phyloP scores from a whole-genome alignment of 2,113 vertebrate species.

The Amphilophus citrinellus region DNA sequence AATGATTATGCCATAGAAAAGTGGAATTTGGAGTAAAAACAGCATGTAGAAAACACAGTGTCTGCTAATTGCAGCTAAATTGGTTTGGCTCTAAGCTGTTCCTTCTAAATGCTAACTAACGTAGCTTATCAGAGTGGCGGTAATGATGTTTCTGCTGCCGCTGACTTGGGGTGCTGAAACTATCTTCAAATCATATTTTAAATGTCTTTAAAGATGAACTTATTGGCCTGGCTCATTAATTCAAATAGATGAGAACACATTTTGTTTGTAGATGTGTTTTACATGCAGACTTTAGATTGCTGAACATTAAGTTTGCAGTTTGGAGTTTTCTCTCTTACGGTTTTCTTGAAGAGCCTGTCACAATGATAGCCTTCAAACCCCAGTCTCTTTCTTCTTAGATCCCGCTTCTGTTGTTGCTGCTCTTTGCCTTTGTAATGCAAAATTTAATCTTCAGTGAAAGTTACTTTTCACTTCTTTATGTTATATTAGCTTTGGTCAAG shows the following conservation, averaged over 20 bases:
- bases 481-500: slow-evolving; percentile 30
- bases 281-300: rapidly evolving
- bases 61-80: slow-evolving; percentile 7
- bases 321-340: not conserved
- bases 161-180: not conserved
- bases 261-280: not conserved
- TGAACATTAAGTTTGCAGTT: not conserved
- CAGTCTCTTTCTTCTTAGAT: not conserved
- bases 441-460: not conserved
- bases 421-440: not conserved
- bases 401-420: not conserved
- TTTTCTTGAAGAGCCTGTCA: not conserved
- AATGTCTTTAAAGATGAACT: slow-evolving; percentile 1
- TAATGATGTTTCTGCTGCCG: not conserved
- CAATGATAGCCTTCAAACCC: not conserved
- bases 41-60: not conserved
- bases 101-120: not conserved
- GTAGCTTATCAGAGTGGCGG: not conserved
- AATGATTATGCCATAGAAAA: not conserved
- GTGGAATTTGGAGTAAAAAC: not conserved
- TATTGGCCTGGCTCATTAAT: not conserved
- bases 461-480: not conserved
- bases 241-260: not conserved
- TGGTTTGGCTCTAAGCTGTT: not conserved
- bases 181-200: not conserved